Evolutionary conservation across 2,113 vertebrate genomes (phyloP), one percentile per base, ranked within the genome.

Genomic region (Microtus richardsoni): DNA sequence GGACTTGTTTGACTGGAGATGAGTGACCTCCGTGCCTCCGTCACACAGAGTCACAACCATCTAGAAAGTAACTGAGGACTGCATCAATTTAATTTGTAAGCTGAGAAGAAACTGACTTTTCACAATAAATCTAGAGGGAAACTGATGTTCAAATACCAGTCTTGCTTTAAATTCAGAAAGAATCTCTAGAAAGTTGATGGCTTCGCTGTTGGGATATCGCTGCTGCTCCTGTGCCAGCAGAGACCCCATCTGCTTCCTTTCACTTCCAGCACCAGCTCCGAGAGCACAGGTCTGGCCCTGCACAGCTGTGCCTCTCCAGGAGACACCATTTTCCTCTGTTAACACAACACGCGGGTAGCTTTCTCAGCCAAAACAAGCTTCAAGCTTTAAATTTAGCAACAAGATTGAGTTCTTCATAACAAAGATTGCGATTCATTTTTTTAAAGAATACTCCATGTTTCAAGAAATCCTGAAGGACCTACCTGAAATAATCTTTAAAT

Each of bases 401-500:
- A 30, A 82, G 19, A 88, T 79, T 10, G 64, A 91, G 64, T 84
- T 93, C 44, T 94, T 87, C 70, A 66, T 71, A 95, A 91, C 7
- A 80, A 82, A 21, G 36, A 30, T 36, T 89, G 28, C 24, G 71
- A 94, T 60, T 92, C 95, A 94, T 86, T 88, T 88, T 78, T 88
- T 78, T 73, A 79, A 58, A 28, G 12, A 66, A 28, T 49, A 49
- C 82, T 89, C 91, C 82, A 62, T 95, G 47, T 54, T 70, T 39
- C 54, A 28, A 87, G 41, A 41, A 16, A 85, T 26, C 17, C 28
- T 95, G 62, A 89, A 89, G 62, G n/a, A 83, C 10, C 21, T 30
- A 80, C 19, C 52, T 93, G 33, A 96, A 97, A 70, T 96, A 89
- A 91, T 79, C 82, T 21, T 88, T 91, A 92, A 93, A 93, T 44